Evolutionary conservation across 2,888 invertebrate genomes (phyloP).

Genomic region (Drosophila histrio): DNA sequence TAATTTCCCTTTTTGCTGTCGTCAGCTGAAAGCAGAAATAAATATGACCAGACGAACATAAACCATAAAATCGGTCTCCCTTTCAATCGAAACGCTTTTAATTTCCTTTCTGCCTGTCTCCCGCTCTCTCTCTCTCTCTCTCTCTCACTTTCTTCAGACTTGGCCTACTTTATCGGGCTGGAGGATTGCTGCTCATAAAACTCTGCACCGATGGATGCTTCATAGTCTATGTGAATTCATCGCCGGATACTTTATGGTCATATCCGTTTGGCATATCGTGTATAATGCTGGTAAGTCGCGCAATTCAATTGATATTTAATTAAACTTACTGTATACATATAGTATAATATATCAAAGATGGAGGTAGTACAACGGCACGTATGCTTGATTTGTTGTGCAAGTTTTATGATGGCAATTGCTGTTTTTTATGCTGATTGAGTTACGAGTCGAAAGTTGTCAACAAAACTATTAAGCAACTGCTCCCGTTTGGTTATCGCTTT

Average conservation of each 20-base stretch:
- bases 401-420: constrained; percentile 32
- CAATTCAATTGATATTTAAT: constrained; percentile 34
- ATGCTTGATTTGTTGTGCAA: constrained; percentile 36
- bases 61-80: constrained; percentile 27
- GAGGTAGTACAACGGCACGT: constrained; percentile 12
- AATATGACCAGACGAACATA: constrained; percentile 32
- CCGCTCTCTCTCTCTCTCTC: not conserved
- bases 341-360: not conserved
- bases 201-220: constrained; percentile 87
- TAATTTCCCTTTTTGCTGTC: constrained; percentile 56
- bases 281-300: constrained; percentile 86
- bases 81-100: constrained; percentile 34
- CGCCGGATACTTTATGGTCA: constrained; percentile 86
- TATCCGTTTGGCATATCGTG: constrained; percentile 87
- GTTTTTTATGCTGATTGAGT: constrained; percentile 43
- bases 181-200: constrained; percentile 86
- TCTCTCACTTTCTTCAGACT: constrained; percentile 84
- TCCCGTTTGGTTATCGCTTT: constrained; percentile 7
- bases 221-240: constrained; percentile 87
- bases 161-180: constrained; percentile 87
- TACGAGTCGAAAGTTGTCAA: constrained; percentile 32
- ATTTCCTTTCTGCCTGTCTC: constrained; percentile 37
- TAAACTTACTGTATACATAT: constrained; percentile 5
- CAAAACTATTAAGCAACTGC: constrained; percentile 57
- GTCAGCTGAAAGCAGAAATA: constrained; percentile 37